These are phyloP conservation scores for Umimayanthus kanabou DNA, from an alignment of 92 coral and sea anemone genomes.

Conservation along the genomic window DNA sequence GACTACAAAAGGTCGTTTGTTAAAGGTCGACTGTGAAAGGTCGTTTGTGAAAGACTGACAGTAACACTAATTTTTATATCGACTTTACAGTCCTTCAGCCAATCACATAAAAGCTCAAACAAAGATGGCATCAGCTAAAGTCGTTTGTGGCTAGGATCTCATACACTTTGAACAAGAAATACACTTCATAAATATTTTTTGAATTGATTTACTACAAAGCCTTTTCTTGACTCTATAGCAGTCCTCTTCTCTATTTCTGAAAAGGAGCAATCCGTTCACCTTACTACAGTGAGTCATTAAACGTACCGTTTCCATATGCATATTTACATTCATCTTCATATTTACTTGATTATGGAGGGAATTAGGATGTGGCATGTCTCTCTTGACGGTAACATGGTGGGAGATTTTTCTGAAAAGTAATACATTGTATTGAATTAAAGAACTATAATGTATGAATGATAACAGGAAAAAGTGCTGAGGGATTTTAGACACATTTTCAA, in stretches of 20 bases:
- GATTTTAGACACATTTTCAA: too few species aligned
- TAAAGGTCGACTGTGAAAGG: too few species aligned
- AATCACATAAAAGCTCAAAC: too few species aligned
- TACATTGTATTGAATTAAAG: not conserved
- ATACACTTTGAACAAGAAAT: too few species aligned
- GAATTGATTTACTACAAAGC: too few species aligned
- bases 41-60: too few species aligned
- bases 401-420: constrained; percentile 79
- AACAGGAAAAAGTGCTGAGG: not conserved
- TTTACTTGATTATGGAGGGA: constrained; percentile 68
- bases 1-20: too few species aligned
- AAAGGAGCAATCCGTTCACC: not conserved
- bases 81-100: too few species aligned
- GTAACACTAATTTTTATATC: too few species aligned
- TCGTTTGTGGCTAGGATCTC: too few species aligned
- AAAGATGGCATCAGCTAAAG: too few species aligned
- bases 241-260: not conserved
- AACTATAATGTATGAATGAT: not conserved
- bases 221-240: not conserved
- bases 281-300: not conserved
- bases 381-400: constrained; percentile 93
- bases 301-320: constrained; percentile 87
- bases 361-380: constrained; percentile 79
- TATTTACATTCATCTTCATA: constrained; percentile 77
- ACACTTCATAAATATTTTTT: too few species aligned